Conservation (phyloP, 2,888 invertebrate species). For the Chesias legatella region DNA sequence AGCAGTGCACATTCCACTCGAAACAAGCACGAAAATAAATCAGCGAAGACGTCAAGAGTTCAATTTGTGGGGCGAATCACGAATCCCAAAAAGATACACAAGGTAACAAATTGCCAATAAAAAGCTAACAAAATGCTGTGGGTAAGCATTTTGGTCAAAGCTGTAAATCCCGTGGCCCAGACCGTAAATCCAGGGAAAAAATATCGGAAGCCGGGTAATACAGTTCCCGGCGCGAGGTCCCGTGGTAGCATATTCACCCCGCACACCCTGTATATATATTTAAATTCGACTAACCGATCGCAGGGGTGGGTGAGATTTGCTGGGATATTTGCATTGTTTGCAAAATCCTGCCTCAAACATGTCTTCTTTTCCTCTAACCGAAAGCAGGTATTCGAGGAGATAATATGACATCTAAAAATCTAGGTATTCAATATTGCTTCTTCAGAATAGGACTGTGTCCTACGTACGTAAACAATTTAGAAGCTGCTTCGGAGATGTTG, state of each 20-base stretch:
- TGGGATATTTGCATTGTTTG: too few species aligned
- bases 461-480: too few species aligned
- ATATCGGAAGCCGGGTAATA: conserved; percentile 71
- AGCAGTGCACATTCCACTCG: conserved; percentile 1
- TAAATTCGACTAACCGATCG: conserved; percentile 21
- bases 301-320: too few species aligned
- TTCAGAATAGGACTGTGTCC: too few species aligned
- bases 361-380: too few species aligned
- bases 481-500: too few species aligned
- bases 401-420: too few species aligned
- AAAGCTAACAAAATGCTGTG: conserved; percentile 74
- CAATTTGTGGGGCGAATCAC: conserved; percentile 60
- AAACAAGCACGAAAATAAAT: conserved; percentile 30
- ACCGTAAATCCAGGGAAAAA: conserved; percentile 68
- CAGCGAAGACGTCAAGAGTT: conserved; percentile 38
- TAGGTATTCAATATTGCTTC: too few species aligned
- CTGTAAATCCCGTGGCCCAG: conserved; percentile 66
- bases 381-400: too few species aligned
- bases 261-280: conserved; percentile 32
- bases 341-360: too few species aligned
- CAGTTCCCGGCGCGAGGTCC: conserved; percentile 42
- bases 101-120: conserved; percentile 77
- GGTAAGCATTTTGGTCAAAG: conserved; percentile 74
- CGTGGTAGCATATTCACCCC: conserved; percentile 20
- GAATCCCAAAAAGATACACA: conserved; percentile 68